Evolutionary conservation across 2,797 vertebrate species (phyloP), one percentile per base, ranked within the genome.

Genomic region (Myripristis murdjan): DNA sequence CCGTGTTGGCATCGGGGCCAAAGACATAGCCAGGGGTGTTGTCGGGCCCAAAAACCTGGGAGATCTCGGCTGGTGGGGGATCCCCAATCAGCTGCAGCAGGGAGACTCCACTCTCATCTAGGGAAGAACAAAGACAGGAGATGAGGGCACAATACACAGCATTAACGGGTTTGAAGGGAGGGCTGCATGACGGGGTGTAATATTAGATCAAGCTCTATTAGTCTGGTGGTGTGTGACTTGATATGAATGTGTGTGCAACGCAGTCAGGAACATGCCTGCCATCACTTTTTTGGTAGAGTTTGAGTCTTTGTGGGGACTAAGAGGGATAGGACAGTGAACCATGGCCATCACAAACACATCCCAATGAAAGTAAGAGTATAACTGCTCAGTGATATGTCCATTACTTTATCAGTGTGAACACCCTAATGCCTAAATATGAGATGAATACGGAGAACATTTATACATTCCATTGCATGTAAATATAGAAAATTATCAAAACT

Each of bases 81-180:
- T 97, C 96, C 43, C 98, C 96, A 0, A 99, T 96, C 73, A 99
- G 93, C 84, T 97, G 95, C 73, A 95, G 92, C 12, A 99, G 94
- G 18, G 96, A 94, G 79, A 99, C 94, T 35, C 95, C 95, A 26
- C 82, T 96, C 60, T 92, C 79, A 74, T 92, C 94, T 95, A 77
- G 20, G 70, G 35, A 48, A n/a, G 49, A 57, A 41, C 23, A 80
- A 52, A 81, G 70, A 69, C 23, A 28, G 47, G 0, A 82, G 2
- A 58, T 89, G 10, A 90, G 77, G 47, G 2, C 18, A 56, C 2
- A 23, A 10, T 24, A 35, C 14, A 23, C 1, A 49, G 3, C 1
- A 14, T 11, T 47, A 6, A 37, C 11, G 20, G 53, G 72, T 85
- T 81, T 84, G 81, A 64, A 16, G 64, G 81, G 67, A 60, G 66